Base-by-base conservation (phyloP, 2,797 vertebrate species). In the Prionace glauca region DNA sequence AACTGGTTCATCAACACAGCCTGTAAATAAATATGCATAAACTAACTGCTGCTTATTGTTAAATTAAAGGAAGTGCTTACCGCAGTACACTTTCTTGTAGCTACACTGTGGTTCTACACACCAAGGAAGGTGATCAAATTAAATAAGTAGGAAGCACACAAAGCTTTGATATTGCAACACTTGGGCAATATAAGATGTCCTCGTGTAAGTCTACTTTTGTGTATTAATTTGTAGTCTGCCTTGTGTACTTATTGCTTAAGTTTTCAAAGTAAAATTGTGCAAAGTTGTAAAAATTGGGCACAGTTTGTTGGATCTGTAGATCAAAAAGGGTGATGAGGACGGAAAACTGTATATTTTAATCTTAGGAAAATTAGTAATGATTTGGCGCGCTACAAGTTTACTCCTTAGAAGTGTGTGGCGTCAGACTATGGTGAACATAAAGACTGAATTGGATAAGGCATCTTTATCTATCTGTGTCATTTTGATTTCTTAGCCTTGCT, bases 81-180 rank as follows among this genome's bases (percentile, higher is more conserved):
- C 90, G 41, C 90, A 3, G 60, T 92, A n/a, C 20, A 65, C 90
- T 24, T 92, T 92, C 22, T 92, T 92, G 62, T 92, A 92, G 36
- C 65, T 92, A 62, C n/a, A 92, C 41, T 67, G 90, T 67, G 90
- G 90, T 67, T 92, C n/a, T 11, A 92, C 90, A 92, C 90, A 69
- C 69, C 90, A 67, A 92, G 62, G n/a, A 41, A 69, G 20, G 65
- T 92, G 90, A 41, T 92, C 36, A 92, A 69, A 67, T 67, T 36
- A 67, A 92, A 67, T 92, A 65, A 65, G 67, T 92, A 67, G n/a
- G 90, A 92, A 92, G 32, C 90, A 92, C 18, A 18, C 24, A 88
- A 84, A 24, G 22, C 41, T 26, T 69, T 41, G 18, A 67, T 24
- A 41, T 92, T 11, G 36, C 65, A 67, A n/a, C 65, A 36, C 18